phyloP scores from a whole-genome alignment of 1,140 invertebrate species.

The Tigriopus japonicus region DNA sequence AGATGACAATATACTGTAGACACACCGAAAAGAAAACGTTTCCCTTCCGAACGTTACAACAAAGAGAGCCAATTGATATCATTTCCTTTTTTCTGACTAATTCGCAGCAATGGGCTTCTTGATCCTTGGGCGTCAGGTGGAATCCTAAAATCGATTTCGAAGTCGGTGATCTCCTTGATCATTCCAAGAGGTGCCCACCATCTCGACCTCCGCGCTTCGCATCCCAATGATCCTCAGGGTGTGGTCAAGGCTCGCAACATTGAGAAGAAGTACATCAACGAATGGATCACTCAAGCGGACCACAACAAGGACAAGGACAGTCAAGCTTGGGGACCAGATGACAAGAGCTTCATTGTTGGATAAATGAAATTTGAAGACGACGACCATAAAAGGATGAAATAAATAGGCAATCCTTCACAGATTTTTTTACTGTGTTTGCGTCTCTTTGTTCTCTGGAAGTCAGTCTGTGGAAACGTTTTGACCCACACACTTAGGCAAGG shows the following conservation, averaged over 20 bases:
- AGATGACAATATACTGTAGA: too few relatives aligned
- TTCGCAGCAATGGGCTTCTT: constrained; percentile 57
- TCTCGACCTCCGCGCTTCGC: constrained; percentile 54
- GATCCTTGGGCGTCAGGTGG: constrained; percentile 89
- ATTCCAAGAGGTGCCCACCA: constrained; percentile 83
- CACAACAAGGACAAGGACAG: neutral
- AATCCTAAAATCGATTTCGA: constrained; percentile 47
- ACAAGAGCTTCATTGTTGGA: neutral
- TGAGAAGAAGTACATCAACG: constrained; percentile 42
- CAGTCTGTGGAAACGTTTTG: too few relatives aligned
- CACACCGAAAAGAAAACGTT: too few relatives aligned
- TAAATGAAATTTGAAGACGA: too few relatives aligned
- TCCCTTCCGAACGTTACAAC: too few relatives aligned
- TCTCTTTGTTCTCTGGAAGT: too few relatives aligned
- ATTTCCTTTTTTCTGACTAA: neutral
- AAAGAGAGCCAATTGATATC: too few relatives aligned
- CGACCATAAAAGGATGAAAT: too few relatives aligned
- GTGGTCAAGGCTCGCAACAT: constrained; percentile 44
- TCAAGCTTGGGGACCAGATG: neutral
- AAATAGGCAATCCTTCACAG: too few relatives aligned
- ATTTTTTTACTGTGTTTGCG: too few relatives aligned
- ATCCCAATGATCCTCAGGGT: constrained; percentile 45
- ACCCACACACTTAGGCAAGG: too few relatives aligned
- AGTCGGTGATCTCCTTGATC: constrained; percentile 45
- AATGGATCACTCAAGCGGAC: constrained; percentile 36